phyloP scores from a whole-genome alignment of 2,797 vertebrate genomes.

The Dendrocincla fuliginosa region DNA sequence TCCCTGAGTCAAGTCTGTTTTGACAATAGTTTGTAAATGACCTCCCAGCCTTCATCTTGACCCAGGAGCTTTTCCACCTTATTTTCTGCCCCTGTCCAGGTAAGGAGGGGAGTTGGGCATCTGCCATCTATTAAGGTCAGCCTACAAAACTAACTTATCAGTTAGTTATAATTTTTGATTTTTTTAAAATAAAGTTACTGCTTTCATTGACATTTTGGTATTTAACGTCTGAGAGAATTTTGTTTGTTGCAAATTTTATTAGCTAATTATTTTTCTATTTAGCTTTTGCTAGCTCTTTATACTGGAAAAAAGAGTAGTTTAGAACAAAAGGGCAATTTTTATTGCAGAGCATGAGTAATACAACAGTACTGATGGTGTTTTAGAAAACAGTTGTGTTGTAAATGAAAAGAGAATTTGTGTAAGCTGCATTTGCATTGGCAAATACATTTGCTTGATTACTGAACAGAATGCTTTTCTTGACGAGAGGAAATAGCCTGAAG shows the following conservation, averaged over 20 bases:
- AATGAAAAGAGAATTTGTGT: conserved; percentile 37
- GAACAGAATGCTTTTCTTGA: conserved; percentile 45
- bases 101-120: background rate
- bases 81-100: background rate
- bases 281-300: background rate
- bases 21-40: background rate
- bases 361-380: background rate
- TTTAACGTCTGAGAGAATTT: background rate
- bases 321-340: background rate
- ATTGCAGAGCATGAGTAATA: background rate
- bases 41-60: background rate
- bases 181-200: background rate
- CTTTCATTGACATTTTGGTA: background rate
- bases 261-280: background rate
- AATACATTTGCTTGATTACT: conserved; percentile 26
- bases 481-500: conserved; percentile 49
- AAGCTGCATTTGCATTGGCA: conserved; percentile 35
- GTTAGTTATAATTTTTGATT: background rate
- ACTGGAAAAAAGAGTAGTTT: background rate
- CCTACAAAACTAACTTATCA: background rate
- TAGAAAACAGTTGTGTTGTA: background rate
- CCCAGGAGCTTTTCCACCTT: background rate
- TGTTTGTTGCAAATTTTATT: background rate
- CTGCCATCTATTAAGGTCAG: background rate
- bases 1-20: background rate